Evolutionary conservation across 2,888 invertebrate species (phyloP).

Genomic region (Ophion ventricosus): DNA sequence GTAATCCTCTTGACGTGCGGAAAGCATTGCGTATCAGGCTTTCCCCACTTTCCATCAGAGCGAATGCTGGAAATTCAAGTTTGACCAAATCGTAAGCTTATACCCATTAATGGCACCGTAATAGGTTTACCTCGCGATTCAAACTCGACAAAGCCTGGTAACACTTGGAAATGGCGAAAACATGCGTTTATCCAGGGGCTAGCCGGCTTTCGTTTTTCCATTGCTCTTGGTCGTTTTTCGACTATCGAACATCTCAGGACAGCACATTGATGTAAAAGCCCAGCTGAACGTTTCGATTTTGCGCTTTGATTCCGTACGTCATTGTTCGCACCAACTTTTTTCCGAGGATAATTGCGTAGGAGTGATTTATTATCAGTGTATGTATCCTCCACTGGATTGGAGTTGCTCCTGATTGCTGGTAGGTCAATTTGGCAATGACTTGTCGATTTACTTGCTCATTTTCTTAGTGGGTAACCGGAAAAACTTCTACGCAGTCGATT

Average conservation of each 20-base stretch:
- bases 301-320: not conserved
- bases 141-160: not conserved
- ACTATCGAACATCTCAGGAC: not conserved
- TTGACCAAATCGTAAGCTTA: constrained; percentile 39
- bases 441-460: too few relatives aligned
- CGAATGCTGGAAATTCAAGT: constrained; percentile 39
- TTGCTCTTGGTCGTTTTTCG: not conserved
- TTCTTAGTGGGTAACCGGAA: too few relatives aligned
- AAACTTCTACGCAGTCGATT: too few relatives aligned
- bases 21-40: constrained; percentile 53
- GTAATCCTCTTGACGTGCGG: constrained; percentile 60
- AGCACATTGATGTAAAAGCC: not conserved
- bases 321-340: not conserved
- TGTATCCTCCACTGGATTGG: not conserved
- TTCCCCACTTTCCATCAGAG: constrained; percentile 42
- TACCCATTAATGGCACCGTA: constrained; percentile 46
- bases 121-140: constrained; percentile 20
- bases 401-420: not conserved
- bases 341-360: not conserved
- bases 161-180: not conserved
- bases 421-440: too few relatives aligned
- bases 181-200: not conserved
- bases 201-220: not conserved
- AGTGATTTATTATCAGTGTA: not conserved
- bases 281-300: not conserved